phyloP scores from a whole-genome alignment of 2,113 vertebrate genomes.

The Lamprotornis superbus region DNA sequence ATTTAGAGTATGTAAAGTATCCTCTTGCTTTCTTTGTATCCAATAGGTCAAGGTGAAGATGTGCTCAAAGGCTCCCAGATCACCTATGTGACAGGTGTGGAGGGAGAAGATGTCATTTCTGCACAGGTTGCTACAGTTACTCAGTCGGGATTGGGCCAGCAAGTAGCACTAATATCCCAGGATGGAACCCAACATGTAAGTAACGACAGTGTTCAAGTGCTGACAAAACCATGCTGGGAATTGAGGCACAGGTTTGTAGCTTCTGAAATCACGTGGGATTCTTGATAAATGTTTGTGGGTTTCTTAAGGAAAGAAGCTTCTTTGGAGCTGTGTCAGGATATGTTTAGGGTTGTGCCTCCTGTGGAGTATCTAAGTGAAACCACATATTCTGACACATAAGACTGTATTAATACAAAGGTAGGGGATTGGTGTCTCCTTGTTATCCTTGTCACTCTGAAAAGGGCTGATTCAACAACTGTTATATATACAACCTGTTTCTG shows the following conservation, averaged over 20 bases:
- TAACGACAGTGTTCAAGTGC: not conserved
- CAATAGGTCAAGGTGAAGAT: conserved; percentile 89
- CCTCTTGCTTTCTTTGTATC: not conserved
- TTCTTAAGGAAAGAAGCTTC: not conserved
- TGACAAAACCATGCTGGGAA: not conserved
- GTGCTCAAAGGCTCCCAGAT: conserved; percentile 82
- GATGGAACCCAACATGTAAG: conserved; percentile 95
- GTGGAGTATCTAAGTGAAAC: not conserved
- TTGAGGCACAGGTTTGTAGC: not conserved
- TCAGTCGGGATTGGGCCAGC: conserved; percentile 85
- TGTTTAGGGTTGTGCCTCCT: not conserved
- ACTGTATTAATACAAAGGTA: not conserved
- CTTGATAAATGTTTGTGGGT: not conserved
- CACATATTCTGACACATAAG: not conserved
- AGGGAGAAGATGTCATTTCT: conserved; percentile 88
- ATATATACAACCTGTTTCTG: not conserved
- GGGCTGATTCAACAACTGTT: not conserved
- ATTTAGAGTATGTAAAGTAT: not conserved
- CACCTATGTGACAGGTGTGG: conserved; percentile 86
- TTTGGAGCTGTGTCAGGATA: not conserved
- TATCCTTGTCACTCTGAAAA: not conserved
- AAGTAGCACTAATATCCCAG: conserved; percentile 94
- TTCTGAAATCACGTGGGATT: not conserved
- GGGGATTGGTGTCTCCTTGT: not conserved
- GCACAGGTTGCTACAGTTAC: conserved; percentile 86